Conservation (phyloP, 2,113 vertebrate species). For the Syrrhaptes paradoxus region DNA sequence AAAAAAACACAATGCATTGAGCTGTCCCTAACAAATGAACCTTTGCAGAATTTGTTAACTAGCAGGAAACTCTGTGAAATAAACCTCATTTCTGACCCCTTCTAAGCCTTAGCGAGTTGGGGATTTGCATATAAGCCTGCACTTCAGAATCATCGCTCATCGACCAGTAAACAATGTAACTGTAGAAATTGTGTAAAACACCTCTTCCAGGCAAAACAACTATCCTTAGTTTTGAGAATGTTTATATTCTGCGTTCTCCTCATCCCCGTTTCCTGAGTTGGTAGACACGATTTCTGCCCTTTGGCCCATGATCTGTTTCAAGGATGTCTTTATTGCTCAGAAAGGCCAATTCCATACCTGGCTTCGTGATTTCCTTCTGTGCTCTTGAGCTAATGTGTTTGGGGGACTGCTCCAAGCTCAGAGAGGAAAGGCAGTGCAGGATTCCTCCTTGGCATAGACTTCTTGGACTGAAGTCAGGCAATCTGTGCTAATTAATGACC, state of each 20-base stretch:
- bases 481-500: slow-evolving; percentile 48
- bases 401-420: neutral
- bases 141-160: neutral
- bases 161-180: slow-evolving; percentile 36
- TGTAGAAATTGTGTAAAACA: slow-evolving; percentile 8
- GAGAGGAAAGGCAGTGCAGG: neutral
- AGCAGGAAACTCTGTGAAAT: neutral
- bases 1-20: neutral
- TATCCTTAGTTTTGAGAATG: slow-evolving; percentile 21
- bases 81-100: slow-evolving; percentile 10
- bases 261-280: neutral
- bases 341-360: neutral
- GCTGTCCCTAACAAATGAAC: neutral
- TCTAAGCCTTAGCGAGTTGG: neutral
- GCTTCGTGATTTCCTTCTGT: neutral
- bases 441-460: slow-evolving; percentile 17
- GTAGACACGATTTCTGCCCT: neutral
- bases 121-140: neutral
- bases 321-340: neutral
- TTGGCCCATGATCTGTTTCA: neutral
- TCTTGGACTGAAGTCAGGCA: slow-evolving; percentile 41
- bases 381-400: neutral
- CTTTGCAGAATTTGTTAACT: neutral
- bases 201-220: slow-evolving; percentile 33
- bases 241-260: neutral